These are phyloP conservation scores for Regulus satrapa DNA, from an alignment of 2,113 vertebrate genomes.

Conservation along the genomic window DNA sequence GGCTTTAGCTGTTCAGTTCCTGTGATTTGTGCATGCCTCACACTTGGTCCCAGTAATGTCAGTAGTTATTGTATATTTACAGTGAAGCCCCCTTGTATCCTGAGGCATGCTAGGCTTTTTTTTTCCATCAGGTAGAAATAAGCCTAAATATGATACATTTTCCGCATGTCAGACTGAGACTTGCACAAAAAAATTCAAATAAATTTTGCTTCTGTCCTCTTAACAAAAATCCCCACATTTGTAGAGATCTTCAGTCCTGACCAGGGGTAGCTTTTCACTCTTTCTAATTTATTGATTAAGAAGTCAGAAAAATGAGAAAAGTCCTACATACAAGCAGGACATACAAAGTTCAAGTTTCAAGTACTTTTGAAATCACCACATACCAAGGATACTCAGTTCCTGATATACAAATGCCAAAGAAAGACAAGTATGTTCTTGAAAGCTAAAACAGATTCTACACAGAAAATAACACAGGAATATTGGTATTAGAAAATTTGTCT, in stretches of 20 bases:
- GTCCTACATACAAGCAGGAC: no score
- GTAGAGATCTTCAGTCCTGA: neutral
- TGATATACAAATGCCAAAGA: neutral
- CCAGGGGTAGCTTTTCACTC: neutral
- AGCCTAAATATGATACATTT: conserved; percentile 27
- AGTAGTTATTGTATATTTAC: neutral
- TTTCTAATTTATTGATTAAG: neutral
- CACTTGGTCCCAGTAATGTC: neutral
- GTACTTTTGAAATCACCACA: neutral
- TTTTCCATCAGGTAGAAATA: neutral
- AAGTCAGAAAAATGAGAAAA: conserved; percentile 21
- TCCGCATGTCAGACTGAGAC: neutral
- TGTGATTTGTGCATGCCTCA: conserved; percentile 5
- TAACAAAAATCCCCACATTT: neutral
- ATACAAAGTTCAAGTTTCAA: neutral
- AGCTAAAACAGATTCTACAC: neutral
- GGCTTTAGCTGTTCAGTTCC: conserved; percentile 25
- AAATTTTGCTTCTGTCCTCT: conserved; percentile 12
- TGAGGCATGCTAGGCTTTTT: neutral
- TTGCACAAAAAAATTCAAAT: neutral
- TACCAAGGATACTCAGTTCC: neutral
- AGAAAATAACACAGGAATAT: neutral
- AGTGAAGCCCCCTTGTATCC: neutral
- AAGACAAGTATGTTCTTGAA: neutral
- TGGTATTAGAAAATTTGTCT: neutral